phyloP scores from a whole-genome alignment of 2,113 vertebrate genomes.

The Trematocara zebra region DNA sequence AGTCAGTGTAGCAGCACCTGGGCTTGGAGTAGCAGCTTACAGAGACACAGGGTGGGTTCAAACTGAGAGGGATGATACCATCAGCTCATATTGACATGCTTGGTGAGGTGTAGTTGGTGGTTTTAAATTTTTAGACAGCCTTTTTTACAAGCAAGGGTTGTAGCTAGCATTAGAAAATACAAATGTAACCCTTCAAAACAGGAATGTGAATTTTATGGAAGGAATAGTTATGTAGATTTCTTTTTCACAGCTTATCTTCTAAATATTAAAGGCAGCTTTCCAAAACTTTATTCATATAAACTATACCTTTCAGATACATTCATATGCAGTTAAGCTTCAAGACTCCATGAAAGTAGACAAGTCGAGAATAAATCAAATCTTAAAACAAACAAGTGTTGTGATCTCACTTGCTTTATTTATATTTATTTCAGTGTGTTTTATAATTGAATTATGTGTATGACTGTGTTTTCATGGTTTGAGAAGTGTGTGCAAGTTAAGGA shows the following conservation, averaged over 20 bases:
- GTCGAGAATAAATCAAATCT: not conserved
- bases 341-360: not conserved
- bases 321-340: not conserved
- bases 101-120: not conserved
- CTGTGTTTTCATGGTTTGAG: not conserved
- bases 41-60: constrained; percentile 27
- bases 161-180: not conserved
- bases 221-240: not conserved
- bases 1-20: constrained; percentile 56
- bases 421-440: not conserved
- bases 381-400: not conserved
- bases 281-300: not conserved
- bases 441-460: not conserved
- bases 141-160: not conserved
- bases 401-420: not conserved
- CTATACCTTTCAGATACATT: rapidly evolving
- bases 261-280: not conserved
- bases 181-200: not conserved
- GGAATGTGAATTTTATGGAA: not conserved
- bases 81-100: constrained; percentile 32
- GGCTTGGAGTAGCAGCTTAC: constrained; percentile 56
- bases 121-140: not conserved
- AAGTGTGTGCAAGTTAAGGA: not conserved
- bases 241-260: not conserved
- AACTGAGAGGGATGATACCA: constrained; percentile 43